phyloP scores from a whole-genome alignment of 2,888 invertebrate species.

The Hoplodrina ambigua region DNA sequence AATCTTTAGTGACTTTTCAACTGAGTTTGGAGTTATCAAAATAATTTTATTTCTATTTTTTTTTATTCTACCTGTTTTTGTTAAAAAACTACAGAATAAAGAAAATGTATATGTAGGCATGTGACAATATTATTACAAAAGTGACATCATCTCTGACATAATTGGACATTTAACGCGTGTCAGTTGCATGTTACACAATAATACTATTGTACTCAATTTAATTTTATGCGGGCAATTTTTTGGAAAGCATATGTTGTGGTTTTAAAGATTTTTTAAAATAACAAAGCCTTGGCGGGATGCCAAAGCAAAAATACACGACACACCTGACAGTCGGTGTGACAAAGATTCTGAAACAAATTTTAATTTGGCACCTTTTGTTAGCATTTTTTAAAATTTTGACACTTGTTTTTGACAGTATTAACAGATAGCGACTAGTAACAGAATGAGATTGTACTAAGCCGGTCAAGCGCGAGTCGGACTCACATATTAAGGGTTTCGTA shows the following conservation, averaged over 20 bases:
- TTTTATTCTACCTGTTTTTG: no score
- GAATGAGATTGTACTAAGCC: not conserved
- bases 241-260: conserved; percentile 68
- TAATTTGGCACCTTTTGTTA: conserved; percentile 57
- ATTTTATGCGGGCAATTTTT: conserved; percentile 52
- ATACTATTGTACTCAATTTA: conserved; percentile 53
- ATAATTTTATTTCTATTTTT: no score
- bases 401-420: conserved; percentile 30
- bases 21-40: not conserved
- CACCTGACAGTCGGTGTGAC: conserved; percentile 72
- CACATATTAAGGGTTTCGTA: no score
- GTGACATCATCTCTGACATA: conserved; percentile 1
- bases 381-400: conserved; percentile 36
- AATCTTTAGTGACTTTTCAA: not conserved
- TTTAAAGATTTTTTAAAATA: conserved; percentile 71
- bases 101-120: not conserved
- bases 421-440: conserved; percentile 37
- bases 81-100: not conserved
- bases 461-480: no score
- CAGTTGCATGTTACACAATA: conserved; percentile 47
- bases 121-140: conserved; percentile 12
- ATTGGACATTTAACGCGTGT: conserved; percentile 18
- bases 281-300: conserved; percentile 76
- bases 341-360: conserved; percentile 64
- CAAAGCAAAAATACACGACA: conserved; percentile 75